Percentiles rank a stretch among this genome's conserved stretches.
phyloP scores from a whole-genome alignment of 2,113 vertebrate genomes.

The Eidolon helvum region DNA sequence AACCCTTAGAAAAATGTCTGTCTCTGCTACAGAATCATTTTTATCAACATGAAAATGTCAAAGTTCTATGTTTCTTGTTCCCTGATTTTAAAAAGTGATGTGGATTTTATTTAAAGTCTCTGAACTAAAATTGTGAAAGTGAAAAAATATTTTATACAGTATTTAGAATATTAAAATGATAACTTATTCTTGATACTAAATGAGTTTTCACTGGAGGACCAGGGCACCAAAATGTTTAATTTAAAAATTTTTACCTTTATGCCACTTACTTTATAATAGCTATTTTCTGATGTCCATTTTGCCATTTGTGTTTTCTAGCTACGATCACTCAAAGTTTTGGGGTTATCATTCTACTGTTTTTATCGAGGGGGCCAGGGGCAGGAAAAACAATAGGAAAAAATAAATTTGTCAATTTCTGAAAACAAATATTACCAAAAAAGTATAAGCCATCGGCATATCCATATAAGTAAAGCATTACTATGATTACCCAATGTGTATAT shows the following conservation, averaged over 20 bases:
- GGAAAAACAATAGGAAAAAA: neutral
- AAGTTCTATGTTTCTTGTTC: neutral
- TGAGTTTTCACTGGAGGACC: neutral
- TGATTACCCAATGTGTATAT: neutral
- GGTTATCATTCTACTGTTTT: neutral
- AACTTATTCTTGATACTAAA: neutral
- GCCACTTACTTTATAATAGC: neutral
- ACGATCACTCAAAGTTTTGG: neutral
- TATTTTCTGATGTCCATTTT: neutral
- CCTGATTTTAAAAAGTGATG: neutral
- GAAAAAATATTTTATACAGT: neutral
- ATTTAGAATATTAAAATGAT: neutral
- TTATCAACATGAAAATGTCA: neutral
- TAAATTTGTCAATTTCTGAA: neutral
- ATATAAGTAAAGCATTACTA: neutral
- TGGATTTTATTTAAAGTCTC: neutral
- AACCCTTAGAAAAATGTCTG: neutral
- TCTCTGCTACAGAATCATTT: neutral
- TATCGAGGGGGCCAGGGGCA: accelerated
- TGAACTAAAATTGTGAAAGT: neutral
- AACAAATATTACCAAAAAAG: neutral
- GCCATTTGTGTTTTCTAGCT: neutral
- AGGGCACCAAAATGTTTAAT: neutral
- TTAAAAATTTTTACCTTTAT: neutral
- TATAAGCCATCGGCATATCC: neutral